phyloP scores from a whole-genome alignment of 2,888 invertebrate species.

The Stictocephala bisonia region DNA sequence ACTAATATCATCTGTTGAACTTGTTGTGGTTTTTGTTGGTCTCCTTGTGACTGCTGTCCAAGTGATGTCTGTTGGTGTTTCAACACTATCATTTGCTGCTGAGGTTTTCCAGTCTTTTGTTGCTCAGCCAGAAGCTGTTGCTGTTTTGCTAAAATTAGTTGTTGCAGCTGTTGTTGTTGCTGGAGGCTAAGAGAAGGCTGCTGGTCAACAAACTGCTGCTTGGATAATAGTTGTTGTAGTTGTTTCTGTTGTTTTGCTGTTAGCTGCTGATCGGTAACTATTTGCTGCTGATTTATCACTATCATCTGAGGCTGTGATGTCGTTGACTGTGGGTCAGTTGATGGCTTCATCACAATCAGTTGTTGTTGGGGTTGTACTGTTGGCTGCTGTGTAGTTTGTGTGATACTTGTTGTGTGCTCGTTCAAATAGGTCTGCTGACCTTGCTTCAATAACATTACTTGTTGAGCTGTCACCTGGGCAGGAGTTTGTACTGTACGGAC shows the following conservation, averaged over 20 bases:
- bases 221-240: conserved; percentile 54
- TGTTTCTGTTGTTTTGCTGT: conserved; percentile 57
- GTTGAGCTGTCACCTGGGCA: conserved; percentile 41
- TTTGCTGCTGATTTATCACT: conserved; percentile 57
- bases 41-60: conserved; percentile 60
- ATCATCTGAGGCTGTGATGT: conserved; percentile 54
- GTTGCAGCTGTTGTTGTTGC: conserved; percentile 54
- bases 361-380: too few species aligned
- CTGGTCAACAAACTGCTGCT: conserved; percentile 51
- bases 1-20: conserved; percentile 59
- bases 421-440: conserved; percentile 47
- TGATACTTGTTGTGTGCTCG: conserved; percentile 14
- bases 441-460: conserved; percentile 47
- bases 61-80: conserved; percentile 59
- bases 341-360: conserved; percentile 55
- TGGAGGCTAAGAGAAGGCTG: conserved; percentile 45
- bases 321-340: conserved; percentile 45
- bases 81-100: conserved; percentile 56
- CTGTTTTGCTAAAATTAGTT: conserved; percentile 56
- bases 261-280: conserved; percentile 53
- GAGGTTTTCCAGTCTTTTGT: conserved; percentile 50
- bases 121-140: conserved; percentile 53
- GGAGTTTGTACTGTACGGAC: conserved; percentile 34
- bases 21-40: conserved; percentile 59
- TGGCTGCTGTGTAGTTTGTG: conserved; percentile 45